Conservation (phyloP, 2,797 vertebrate genomes). For the Smutsia temminckii region DNA sequence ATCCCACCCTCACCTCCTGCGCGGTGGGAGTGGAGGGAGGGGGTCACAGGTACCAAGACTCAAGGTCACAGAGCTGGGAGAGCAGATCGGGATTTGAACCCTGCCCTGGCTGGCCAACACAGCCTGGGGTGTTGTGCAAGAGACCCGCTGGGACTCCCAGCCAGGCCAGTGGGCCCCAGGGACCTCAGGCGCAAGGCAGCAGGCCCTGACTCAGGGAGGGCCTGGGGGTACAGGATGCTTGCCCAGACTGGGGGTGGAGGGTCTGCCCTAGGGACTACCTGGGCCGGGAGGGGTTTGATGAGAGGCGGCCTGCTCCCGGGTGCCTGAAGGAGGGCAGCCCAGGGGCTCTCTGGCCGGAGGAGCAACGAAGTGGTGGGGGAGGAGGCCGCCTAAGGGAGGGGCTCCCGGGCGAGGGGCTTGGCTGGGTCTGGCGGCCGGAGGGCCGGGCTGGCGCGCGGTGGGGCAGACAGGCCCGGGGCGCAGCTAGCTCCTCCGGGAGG, state of each 20-base stretch:
- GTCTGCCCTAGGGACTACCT: neutral
- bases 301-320: neutral
- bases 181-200: neutral
- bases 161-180: neutral
- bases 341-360: neutral
- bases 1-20: neutral
- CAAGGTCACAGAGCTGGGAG: conserved; percentile 62
- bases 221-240: neutral
- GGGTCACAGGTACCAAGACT: neutral
- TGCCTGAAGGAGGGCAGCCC: neutral
- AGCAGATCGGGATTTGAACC: neutral
- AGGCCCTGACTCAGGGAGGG: neutral
- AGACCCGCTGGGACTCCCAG: neutral
- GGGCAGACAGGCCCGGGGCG: neutral
- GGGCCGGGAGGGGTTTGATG: neutral
- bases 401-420: neutral
- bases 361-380: neutral
- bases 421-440: neutral
- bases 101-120: neutral
- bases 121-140: neutral
- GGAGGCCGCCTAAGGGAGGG: neutral
- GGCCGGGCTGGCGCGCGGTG: neutral
- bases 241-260: neutral
- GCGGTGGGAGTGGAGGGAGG: neutral
- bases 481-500: neutral